Evolutionary conservation across 2,113 vertebrate species (phyloP), one percentile per base, ranked within the genome.

Genomic region (Seriola aureovittata): DNA sequence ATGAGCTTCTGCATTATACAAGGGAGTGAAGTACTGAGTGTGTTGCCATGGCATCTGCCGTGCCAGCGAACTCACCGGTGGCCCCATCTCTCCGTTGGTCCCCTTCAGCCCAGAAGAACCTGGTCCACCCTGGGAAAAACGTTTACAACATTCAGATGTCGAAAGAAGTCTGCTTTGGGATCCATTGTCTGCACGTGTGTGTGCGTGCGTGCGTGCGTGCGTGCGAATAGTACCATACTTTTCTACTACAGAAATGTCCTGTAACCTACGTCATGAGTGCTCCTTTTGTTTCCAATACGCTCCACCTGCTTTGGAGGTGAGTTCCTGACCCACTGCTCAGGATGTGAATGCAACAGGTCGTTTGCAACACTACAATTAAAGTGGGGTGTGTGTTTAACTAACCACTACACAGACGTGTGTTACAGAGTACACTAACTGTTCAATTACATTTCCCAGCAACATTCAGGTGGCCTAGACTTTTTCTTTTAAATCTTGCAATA

Each of bases 71-170:
- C 91, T 90, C 91, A 99, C 98, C 93, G 96, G 89, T 16, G 97
- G 96, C 1, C 98, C 98, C 90, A 92, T 81, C 3, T 97, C 96
- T 82, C 98, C 98, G 2, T 88, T 84, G 66, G 93, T 94, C 0
- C 98, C 98, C 83, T 99, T 99, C 75, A 98, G 80, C 6, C 98
- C 98, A 58, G 95, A 85, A 0, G 96, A 89, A 9, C 98, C 98
- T 0, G 97, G 94, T 14, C 86, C 85, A 40, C 98, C 98, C 98
- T 99, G 85, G 1, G 62, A 62, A 74, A 68, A 73, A 64, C 44
- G 7, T 16, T 44, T 2, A 44, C 7, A 32, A 42, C 0, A 73
- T 57, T 52, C 4, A 59, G 29, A 29, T 19, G 0, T 50, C 6
- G 1, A 50, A 48, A 48, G 4, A 50, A 19, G 17, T 50, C 17